These are phyloP conservation scores for Montipora foliosa DNA, from an alignment of 64 coral and sea anemone species.

Conservation along the genomic window DNA sequence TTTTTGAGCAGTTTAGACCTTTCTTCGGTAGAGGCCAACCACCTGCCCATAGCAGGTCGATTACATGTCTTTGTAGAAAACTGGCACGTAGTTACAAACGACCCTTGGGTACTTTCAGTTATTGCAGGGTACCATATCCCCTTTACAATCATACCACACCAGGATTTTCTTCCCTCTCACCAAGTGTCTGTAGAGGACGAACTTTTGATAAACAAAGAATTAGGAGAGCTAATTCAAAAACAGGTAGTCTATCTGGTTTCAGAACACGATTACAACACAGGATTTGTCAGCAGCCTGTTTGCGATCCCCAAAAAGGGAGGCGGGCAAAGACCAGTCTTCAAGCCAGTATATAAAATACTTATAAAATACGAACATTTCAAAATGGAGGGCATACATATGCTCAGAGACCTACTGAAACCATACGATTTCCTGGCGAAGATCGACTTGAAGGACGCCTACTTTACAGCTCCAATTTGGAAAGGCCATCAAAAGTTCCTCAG, in stretches of 20 bases:
- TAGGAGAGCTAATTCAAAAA: too few species aligned
- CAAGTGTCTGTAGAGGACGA: too few species aligned
- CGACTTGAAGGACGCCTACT: neutral
- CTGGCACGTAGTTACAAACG: constrained; percentile 51
- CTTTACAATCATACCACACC: too few species aligned
- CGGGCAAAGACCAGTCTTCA: constrained; percentile 51
- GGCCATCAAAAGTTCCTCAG: constrained; percentile 16
- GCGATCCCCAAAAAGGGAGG: neutral
- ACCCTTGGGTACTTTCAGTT: constrained; percentile 39
- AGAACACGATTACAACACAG: too few species aligned
- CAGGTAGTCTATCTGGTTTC: too few species aligned
- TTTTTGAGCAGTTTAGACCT: constrained; percentile 19
- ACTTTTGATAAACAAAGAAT: too few species aligned
- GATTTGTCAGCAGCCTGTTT: too few species aligned
- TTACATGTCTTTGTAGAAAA: constrained; percentile 32
- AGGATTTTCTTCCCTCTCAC: too few species aligned
- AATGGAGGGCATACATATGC: constrained; percentile 69
- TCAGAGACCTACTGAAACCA: constrained; percentile 46
- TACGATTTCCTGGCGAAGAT: constrained; percentile 11
- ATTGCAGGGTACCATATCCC: too few species aligned
- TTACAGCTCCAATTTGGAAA: constrained; percentile 19
- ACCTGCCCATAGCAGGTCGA: constrained; percentile 24
- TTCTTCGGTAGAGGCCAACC: neutral
- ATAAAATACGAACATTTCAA: constrained; percentile 67
- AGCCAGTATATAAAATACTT: constrained; percentile 36